Evolutionary conservation across 64 coral and sea anemone genomes (phyloP).

Genomic region (Montipora cactus): DNA sequence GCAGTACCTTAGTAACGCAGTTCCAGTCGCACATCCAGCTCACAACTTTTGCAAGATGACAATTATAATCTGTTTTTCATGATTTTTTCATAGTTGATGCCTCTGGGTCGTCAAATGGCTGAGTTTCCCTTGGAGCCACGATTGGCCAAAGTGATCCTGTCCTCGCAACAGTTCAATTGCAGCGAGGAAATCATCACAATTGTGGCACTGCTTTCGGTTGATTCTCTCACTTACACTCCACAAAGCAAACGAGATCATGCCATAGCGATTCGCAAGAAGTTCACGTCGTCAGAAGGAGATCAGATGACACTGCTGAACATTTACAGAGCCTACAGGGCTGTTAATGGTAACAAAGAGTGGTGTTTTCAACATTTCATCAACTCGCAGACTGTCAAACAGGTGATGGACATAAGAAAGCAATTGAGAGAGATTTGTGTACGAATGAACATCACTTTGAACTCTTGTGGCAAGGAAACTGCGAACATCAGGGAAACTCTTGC

Average conservation of each 20-base stretch:
- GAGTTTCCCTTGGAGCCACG: constrained; percentile 90
- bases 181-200: constrained; percentile 95
- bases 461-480: constrained; percentile 86
- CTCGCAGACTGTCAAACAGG: constrained; percentile 80
- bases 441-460: constrained; percentile 75
- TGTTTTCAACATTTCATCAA: constrained; percentile 95
- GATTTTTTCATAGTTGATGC: constrained; percentile 70
- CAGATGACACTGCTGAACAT: constrained; percentile 95
- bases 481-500: constrained; percentile 80
- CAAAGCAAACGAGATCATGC: constrained; percentile 88
- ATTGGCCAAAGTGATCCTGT: constrained; percentile 84
- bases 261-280: constrained; percentile 84
- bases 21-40: too few species aligned
- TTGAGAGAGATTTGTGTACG: constrained; percentile 86
- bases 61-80: background rate
- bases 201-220: constrained; percentile 86
- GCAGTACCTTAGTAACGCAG: too few species aligned
- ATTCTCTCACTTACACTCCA: constrained; percentile 91
- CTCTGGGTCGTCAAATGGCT: constrained; percentile 84
- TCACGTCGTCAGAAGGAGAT: constrained; percentile 92
- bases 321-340: constrained; percentile 88
- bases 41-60: background rate
- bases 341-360: constrained; percentile 85
- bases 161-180: constrained; percentile 77
- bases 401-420: constrained; percentile 93